Conservation (phyloP, 2,888 invertebrate species). For the Cordylochernes scorpioides region DNA sequence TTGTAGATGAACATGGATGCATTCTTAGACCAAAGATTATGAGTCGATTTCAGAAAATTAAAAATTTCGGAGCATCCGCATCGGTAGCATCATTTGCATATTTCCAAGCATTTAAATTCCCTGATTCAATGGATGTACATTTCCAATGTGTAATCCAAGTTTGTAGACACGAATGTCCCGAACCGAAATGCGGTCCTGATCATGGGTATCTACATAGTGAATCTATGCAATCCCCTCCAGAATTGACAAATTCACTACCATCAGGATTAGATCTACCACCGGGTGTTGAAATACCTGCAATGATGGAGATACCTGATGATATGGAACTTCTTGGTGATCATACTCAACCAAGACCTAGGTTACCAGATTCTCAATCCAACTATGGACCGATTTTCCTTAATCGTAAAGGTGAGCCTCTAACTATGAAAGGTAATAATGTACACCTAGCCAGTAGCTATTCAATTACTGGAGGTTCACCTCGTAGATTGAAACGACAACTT, state of each 20-base stretch:
- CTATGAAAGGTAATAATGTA: neutral
- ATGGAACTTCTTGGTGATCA: too few relatives aligned
- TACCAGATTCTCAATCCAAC: too few relatives aligned
- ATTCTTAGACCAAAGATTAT: slow-evolving; percentile 77
- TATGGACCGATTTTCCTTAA: too few relatives aligned
- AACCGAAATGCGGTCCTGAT: slow-evolving; percentile 50
- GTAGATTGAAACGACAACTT: slow-evolving; percentile 28
- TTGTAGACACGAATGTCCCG: slow-evolving; percentile 70
- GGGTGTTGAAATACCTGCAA: neutral
- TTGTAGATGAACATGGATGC: slow-evolving; percentile 75
- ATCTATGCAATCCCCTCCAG: slow-evolving; percentile 28
- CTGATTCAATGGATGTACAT: slow-evolving; percentile 85
- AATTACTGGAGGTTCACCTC: slow-evolving; percentile 41
- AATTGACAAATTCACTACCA: too few relatives aligned
- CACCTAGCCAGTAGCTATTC: neutral
- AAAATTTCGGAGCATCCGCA: slow-evolving; percentile 78
- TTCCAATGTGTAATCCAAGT: slow-evolving; percentile 90
- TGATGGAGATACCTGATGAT: too few relatives aligned
- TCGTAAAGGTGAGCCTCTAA: neutral
- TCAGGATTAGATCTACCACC: slow-evolving; percentile 41
- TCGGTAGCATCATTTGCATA: slow-evolving; percentile 79
- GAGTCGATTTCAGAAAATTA: slow-evolving; percentile 73
- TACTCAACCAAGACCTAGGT: neutral
- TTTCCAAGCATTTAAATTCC: slow-evolving; percentile 90
- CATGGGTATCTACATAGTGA: neutral